A percentile compares a stretch with the other conserved stretches of the same genome.
These are phyloP conservation scores for Callorhinus ursinus DNA, from an alignment of 2,113 vertebrate genomes.

Conservation along the genomic window DNA sequence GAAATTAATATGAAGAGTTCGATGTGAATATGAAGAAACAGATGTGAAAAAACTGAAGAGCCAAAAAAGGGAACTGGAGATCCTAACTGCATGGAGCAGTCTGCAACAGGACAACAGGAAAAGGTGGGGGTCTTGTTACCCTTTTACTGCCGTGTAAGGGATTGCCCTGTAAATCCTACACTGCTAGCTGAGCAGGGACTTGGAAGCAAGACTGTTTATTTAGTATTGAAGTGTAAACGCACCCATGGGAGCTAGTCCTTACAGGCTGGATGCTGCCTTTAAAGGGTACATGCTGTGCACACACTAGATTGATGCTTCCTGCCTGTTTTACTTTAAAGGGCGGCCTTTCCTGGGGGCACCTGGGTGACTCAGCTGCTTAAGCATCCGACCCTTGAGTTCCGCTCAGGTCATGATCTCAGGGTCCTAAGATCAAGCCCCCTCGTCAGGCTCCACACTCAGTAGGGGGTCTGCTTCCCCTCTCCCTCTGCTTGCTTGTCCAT, in stretches of 20 bases:
- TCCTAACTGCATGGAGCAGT: rapidly evolving
- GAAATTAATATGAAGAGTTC: background rate
- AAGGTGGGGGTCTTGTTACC: background rate
- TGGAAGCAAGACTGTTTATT: no score
- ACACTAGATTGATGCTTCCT: background rate
- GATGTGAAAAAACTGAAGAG: background rate
- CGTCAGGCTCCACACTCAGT: no score
- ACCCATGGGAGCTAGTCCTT: background rate
- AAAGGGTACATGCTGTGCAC: background rate
- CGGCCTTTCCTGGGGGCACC: no score
- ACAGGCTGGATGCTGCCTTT: background rate
- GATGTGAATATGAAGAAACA: background rate
- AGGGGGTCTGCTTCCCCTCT: no score
- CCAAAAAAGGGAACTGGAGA: background rate
- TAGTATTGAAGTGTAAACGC: background rate
- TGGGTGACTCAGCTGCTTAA: no score
- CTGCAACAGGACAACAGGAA: background rate
- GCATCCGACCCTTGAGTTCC: no score
- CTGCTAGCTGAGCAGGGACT: background rate
- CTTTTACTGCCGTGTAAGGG: background rate
- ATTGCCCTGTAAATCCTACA: background rate
- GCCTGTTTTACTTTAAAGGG: background rate
- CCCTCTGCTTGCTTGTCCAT: no score
- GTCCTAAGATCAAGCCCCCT: no score
- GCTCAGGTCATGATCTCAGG: no score